Conservation (phyloP, 2,888 invertebrate species). For the Neoascia interrupta region DNA sequence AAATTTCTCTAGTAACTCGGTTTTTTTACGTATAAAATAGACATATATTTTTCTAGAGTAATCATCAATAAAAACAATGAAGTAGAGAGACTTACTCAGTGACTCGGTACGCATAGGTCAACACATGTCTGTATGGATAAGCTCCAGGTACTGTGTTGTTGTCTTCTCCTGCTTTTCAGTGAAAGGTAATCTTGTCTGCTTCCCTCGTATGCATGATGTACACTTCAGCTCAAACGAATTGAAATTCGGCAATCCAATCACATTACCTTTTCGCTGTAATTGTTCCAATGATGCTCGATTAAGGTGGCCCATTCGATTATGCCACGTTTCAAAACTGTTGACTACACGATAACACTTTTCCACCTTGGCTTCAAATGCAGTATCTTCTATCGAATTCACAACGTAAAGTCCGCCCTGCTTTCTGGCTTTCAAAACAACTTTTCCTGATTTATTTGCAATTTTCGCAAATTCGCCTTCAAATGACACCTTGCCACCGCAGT, state of each 20-base stretch:
- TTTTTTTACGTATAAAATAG: conserved; percentile 5
- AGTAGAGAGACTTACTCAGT: conserved; percentile 10
- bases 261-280: too few species aligned
- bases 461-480: not conserved
- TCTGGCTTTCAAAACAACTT: not conserved
- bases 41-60: not conserved
- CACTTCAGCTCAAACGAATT: too few species aligned
- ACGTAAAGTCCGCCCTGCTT: not conserved
- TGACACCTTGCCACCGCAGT: too few species aligned
- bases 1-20: not conserved
- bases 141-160: conserved; percentile 9
- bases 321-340: too few species aligned
- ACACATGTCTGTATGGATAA: conserved; percentile 10
- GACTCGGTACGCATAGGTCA: conserved; percentile 10
- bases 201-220: not conserved
- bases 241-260: not conserved
- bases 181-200: not conserved
- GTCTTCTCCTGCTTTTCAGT: not conserved
- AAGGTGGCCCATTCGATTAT: too few species aligned
- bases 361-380: too few species aligned
- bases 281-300: too few species aligned
- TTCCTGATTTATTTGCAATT: not conserved
- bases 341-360: too few species aligned
- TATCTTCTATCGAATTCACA: too few species aligned
- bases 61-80: conserved; percentile 2